phyloP scores from a whole-genome alignment of 2,888 invertebrate species.

The Apamea epomidion region DNA sequence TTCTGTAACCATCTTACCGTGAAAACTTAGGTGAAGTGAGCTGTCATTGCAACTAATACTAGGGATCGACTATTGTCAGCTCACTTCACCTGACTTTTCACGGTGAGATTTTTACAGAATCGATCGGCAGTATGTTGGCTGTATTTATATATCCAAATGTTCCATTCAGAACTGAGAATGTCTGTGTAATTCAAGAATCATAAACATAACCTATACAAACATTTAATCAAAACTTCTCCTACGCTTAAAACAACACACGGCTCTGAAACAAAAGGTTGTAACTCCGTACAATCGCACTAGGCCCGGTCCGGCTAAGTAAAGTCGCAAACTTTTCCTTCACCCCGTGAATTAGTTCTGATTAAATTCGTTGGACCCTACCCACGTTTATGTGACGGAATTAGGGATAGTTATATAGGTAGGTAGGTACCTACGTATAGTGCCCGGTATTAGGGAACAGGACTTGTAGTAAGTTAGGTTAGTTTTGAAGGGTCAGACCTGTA shows the following conservation, averaged over 20 bases:
- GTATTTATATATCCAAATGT: not conserved
- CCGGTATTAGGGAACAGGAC: slow-evolving; percentile 51
- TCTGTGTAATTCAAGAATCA: slow-evolving; percentile 14
- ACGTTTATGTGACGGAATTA: slow-evolving; percentile 54
- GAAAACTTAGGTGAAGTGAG: too few species aligned
- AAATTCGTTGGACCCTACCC: slow-evolving; percentile 64
- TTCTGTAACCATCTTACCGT: too few species aligned
- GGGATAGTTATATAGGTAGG: slow-evolving; percentile 36
- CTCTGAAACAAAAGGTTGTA: slow-evolving; percentile 40
- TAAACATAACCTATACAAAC: slow-evolving; percentile 31
- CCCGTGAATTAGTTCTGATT: slow-evolving; percentile 69
- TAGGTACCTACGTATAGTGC: slow-evolving; percentile 17
- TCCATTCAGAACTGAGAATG: not conserved
- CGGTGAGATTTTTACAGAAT: too few species aligned
- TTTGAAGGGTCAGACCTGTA: slow-evolving; percentile 49
- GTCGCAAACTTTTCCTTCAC: slow-evolving; percentile 58
- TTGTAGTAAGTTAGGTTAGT: slow-evolving; percentile 59
- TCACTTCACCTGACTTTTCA: too few species aligned
- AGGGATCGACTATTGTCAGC: too few species aligned
- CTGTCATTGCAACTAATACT: too few species aligned
- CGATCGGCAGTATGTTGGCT: too few species aligned
- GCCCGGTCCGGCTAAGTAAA: slow-evolving; percentile 37
- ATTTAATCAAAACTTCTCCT: slow-evolving; percentile 49
- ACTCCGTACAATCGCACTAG: slow-evolving; percentile 46
- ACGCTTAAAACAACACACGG: slow-evolving; percentile 44